A percentile compares a stretch with the other conserved stretches of the same genome.
phyloP scores from a whole-genome alignment of 2,888 invertebrate species.

The Vanessa cardui region DNA sequence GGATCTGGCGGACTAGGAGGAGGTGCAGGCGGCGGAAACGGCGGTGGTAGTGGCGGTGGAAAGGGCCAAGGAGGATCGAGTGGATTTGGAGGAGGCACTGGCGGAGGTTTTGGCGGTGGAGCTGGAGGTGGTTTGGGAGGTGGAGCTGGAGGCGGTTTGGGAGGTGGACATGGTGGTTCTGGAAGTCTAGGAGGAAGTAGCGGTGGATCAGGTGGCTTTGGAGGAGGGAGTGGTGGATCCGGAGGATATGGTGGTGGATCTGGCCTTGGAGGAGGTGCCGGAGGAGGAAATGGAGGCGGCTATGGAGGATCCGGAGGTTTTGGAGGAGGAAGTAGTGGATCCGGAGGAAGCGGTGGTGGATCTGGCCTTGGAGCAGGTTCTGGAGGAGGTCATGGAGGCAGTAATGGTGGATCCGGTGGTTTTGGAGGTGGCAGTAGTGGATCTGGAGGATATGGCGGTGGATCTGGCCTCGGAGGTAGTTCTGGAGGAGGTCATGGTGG shows the following conservation, averaged over 20 bases:
- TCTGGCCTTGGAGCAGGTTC: slow-evolving; percentile 41
- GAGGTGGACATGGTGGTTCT: slow-evolving; percentile 26
- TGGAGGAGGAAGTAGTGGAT: slow-evolving; percentile 29
- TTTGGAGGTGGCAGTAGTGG: not conserved
- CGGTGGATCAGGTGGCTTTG: not conserved
- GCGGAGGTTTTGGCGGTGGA: slow-evolving; percentile 24
- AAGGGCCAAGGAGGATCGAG: slow-evolving; percentile 17
- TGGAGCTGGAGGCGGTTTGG: slow-evolving; percentile 32
- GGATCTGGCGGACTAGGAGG: slow-evolving; percentile 60
- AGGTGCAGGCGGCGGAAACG: slow-evolving; percentile 38
- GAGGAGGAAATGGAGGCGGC: slow-evolving; percentile 35
- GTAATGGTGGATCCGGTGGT: not conserved
- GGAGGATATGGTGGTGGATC: slow-evolving; percentile 33
- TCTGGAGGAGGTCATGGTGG: slow-evolving; percentile 38
- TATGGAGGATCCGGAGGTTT: slow-evolving; percentile 37
- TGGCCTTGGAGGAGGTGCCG: slow-evolving; percentile 41
- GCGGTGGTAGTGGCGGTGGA: slow-evolving; percentile 27
- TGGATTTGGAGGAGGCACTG: slow-evolving; percentile 29
- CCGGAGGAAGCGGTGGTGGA: slow-evolving; percentile 33
- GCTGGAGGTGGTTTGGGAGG: slow-evolving; percentile 39
- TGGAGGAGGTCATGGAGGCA: slow-evolving; percentile 20
- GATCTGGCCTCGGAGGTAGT: slow-evolving; percentile 33
- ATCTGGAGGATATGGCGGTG: slow-evolving; percentile 9
- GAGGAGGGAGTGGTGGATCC: not conserved
- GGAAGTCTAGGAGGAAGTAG: not conserved